Evolutionary conservation across 1,140 invertebrate species (phyloP), one percentile per base, ranked within the genome.

Genomic region (Zaprionus lachaisei): DNA sequence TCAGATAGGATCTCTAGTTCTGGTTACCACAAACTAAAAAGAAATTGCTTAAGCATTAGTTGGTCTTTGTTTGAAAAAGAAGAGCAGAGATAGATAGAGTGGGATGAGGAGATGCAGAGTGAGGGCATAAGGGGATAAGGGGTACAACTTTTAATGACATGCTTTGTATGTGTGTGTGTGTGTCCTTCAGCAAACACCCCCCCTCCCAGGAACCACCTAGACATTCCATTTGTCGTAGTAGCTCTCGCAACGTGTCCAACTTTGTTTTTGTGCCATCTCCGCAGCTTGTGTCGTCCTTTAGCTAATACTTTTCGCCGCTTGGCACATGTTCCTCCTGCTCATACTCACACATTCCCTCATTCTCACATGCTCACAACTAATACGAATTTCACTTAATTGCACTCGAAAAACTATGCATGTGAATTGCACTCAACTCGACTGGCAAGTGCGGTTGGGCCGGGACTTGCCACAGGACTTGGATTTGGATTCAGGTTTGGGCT

Each of bases 371-470:
- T 64, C 69, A 87, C 72, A 85, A 89, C 79, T 89, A 85, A 90
- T 80, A 90, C 81, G 81, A 89, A 72, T 89, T 90, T 85, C 79
- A 85, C 85, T 89, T 89, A 89, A 89, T 89, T 89, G 85, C 81
- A 80, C 86, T 90, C 75, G 79, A 90, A 81, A 80, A 85, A 81
- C 85, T 85, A 82, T 90, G 85, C 82, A 89, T 85, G 76, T 82
- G 86, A 81, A 90, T 90, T 85, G 79, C 85, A 77, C 79, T 81
- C 84, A 83, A 80, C 83, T 80, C 76, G 75, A 79, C 84, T 87
- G 77, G 49, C 75, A 81, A 81, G 38, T 75, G 73, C 64, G 82
- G 68, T 58, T 31, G 37, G 38, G 7, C 22, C 22, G 20, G 34
- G 62, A 80, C 71, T 71, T 44, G n/a, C 15, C 41, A 44, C 41